A percentile compares a stretch with the other conserved stretches of the same genome.
Conservation (phyloP, 2,113 vertebrate species). For the Trematocara nigrifrons region DNA sequence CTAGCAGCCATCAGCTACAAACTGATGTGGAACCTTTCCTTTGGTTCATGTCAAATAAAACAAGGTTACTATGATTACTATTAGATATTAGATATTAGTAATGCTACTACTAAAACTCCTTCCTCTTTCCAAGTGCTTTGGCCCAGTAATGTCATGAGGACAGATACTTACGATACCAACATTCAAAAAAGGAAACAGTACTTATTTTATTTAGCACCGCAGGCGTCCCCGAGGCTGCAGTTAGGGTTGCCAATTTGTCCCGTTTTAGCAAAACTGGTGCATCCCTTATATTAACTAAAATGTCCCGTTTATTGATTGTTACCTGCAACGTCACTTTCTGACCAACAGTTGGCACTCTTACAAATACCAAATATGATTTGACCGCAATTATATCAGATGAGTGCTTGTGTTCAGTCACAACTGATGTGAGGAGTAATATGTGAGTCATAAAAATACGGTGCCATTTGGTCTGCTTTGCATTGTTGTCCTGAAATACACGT, state of each 20-base stretch:
- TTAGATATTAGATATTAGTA: background rate
- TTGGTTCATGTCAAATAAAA: background rate
- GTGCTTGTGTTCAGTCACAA: background rate
- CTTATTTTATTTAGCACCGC: background rate
- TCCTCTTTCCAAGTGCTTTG: background rate
- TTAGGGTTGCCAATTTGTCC: background rate
- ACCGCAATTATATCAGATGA: background rate
- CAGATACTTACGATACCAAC: background rate
- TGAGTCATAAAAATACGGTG: background rate
- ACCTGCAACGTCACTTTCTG: background rate
- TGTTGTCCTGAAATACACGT: background rate
- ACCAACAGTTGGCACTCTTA: background rate
- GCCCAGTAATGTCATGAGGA: background rate
- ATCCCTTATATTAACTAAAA: background rate
- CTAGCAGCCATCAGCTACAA: background rate
- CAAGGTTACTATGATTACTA: background rate
- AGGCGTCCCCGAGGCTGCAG: background rate
- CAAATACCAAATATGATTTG: background rate
- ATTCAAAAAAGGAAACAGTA: background rate
- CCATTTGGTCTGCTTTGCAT: background rate
- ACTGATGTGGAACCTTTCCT: background rate
- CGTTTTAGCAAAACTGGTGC: fast-evolving
- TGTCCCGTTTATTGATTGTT: background rate
- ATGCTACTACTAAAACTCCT: background rate
- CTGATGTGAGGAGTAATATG: background rate